A percentile compares a stretch with the other conserved stretches of the same genome.
These are phyloP conservation scores for Acleris laterana DNA, from an alignment of 2,888 invertebrate genomes.

Conservation along the genomic window DNA sequence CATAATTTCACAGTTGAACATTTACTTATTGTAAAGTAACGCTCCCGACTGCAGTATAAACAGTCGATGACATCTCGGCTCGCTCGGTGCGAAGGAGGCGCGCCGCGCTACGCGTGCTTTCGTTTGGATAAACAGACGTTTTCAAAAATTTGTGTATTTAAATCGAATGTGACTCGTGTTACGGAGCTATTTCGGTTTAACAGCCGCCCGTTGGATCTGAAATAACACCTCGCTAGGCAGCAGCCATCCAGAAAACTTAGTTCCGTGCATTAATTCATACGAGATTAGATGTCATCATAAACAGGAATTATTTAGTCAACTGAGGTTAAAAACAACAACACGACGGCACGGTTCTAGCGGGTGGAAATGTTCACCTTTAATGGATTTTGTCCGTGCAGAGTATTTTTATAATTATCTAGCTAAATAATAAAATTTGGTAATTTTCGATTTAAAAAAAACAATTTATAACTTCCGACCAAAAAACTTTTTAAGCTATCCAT, in stretches of 20 bases:
- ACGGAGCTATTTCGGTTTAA: constrained; percentile 79
- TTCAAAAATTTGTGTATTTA: constrained; percentile 84
- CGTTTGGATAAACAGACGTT: constrained; percentile 81
- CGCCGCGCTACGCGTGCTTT: constrained; percentile 64
- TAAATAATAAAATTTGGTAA: too few species aligned
- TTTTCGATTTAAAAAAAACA: too few species aligned
- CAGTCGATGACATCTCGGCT: constrained; percentile 28
- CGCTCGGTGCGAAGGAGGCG: constrained; percentile 13
- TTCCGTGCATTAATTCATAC: constrained; percentile 74
- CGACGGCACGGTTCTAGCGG: constrained; percentile 61
- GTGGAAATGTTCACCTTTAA: constrained; percentile 46
- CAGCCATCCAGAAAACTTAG: constrained; percentile 69
- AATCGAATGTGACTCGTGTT: constrained; percentile 83
- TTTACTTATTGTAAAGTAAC: constrained; percentile 34
- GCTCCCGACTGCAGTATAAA: constrained; percentile 24
- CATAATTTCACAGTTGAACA: constrained; percentile 23
- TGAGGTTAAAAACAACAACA: constrained; percentile 81
- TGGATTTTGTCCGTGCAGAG: not conserved
- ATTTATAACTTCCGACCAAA: too few species aligned
- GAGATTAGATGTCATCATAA: constrained; percentile 84
- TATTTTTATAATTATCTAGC: not conserved
- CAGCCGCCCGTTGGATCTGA: constrained; percentile 77
- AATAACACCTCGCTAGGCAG: constrained; percentile 63
- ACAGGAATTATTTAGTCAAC: constrained; percentile 82
- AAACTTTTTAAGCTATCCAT: not conserved